Evolutionary conservation across 2,888 invertebrate genomes (phyloP).

Genomic region (Ornithoptera priamus): DNA sequence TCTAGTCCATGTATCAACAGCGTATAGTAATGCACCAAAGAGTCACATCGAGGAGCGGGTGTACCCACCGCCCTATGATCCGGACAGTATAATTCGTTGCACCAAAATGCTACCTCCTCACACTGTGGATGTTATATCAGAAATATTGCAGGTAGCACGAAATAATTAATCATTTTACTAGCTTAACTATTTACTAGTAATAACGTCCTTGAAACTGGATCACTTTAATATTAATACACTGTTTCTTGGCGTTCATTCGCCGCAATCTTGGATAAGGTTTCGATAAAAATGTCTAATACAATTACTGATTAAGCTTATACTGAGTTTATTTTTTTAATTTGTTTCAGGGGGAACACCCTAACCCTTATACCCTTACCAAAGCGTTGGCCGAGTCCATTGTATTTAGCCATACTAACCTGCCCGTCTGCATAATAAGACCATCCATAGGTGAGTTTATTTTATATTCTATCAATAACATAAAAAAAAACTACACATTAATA

Average conservation of each 20-base stretch:
- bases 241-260: background rate
- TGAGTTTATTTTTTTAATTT: background rate
- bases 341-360: slow-evolving; percentile 88
- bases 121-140: slow-evolving; percentile 78
- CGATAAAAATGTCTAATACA: too few species aligned
- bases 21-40: slow-evolving; percentile 96
- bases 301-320: too few species aligned
- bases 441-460: slow-evolving; percentile 85
- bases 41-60: slow-evolving; percentile 89
- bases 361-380: slow-evolving; percentile 98
- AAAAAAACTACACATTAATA: too few species aligned
- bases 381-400: slow-evolving; percentile 94
- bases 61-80: slow-evolving; percentile 86
- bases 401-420: slow-evolving; percentile 85
- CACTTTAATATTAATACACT: background rate
- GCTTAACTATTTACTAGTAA: background rate
- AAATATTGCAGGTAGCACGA: slow-evolving; percentile 75
- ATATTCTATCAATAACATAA: background rate
- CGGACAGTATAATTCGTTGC: slow-evolving; percentile 81
- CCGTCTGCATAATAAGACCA: slow-evolving; percentile 94
- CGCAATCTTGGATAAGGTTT: background rate
- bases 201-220: background rate
- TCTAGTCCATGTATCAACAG: slow-evolving; percentile 95
- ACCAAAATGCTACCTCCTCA: slow-evolving; percentile 82
- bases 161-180: background rate